Evolutionary conservation across 2,797 vertebrate genomes (phyloP).

Genomic region (Tragelaphus oryx): DNA sequence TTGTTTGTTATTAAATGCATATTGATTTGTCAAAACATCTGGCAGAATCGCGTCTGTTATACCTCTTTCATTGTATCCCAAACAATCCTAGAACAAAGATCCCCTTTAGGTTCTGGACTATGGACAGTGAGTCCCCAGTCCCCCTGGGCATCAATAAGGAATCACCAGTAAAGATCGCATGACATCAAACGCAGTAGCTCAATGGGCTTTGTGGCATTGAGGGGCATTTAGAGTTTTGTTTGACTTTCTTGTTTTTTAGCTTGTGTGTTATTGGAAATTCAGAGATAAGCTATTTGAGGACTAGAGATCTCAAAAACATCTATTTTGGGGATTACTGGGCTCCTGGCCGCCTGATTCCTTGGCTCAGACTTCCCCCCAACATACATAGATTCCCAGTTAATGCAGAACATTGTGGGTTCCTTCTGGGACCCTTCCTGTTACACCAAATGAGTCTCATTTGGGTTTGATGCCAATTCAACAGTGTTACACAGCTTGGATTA

Average conservation of each 20-base stretch:
- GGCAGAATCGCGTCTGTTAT: not conserved
- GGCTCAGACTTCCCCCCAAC: not conserved
- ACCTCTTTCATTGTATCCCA: not conserved
- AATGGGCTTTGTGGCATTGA: rapidly evolving
- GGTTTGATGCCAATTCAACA: not conserved
- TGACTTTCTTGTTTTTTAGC: not conserved
- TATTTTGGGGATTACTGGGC: not conserved
- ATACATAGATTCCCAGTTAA: not conserved
- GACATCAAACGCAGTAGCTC: not conserved
- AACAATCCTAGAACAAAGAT: not conserved
- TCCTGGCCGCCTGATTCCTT: not conserved
- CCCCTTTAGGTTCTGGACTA: not conserved
- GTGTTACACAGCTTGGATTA: not conserved
- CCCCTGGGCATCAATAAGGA: not conserved
- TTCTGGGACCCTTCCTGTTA: not conserved
- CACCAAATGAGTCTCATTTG: not conserved
- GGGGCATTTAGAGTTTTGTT: not conserved
- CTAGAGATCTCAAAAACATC: not conserved
- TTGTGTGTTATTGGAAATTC: not conserved
- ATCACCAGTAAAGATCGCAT: not conserved
- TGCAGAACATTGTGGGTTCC: not conserved
- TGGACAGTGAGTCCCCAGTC: not conserved
- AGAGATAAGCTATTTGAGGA: not conserved
- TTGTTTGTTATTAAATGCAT: not conserved
- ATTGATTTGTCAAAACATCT: not conserved